Evolutionary conservation across 2,797 vertebrate genomes (phyloP).

Genomic region (Cephalopachus bancanus): DNA sequence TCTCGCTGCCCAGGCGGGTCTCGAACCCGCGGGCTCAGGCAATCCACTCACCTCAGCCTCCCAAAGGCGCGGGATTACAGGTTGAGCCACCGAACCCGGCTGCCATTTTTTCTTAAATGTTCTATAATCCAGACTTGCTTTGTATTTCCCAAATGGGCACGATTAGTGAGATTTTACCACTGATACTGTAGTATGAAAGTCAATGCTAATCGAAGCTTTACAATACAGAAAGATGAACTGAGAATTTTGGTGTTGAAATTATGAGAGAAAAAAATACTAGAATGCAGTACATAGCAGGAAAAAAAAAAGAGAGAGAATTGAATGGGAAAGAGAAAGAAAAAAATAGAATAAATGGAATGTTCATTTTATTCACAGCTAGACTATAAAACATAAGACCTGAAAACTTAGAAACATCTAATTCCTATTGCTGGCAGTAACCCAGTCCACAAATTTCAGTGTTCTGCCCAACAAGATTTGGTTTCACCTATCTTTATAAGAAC

Average conservation of each 20-base stretch:
- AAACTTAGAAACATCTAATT: neutral
- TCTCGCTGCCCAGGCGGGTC: too few relatives aligned
- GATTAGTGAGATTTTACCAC: constrained; percentile 42
- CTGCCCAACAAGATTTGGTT: neutral
- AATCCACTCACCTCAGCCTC: too few relatives aligned
- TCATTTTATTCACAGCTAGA: neutral
- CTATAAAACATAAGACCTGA: neutral
- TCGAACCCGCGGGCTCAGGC: too few relatives aligned
- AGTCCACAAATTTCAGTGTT: neutral
- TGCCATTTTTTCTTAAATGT: constrained; percentile 46
- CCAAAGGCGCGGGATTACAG: too few relatives aligned
- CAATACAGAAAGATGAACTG: neutral
- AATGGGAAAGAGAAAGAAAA: neutral
- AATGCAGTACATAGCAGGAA: neutral
- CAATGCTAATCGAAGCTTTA: constrained; percentile 31
- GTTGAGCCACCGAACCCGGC: too few relatives aligned
- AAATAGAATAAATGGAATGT: neutral
- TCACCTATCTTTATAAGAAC: neutral
- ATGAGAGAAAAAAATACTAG: neutral
- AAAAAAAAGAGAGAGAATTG: neutral
- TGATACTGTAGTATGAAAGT: constrained; percentile 21
- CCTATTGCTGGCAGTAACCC: neutral
- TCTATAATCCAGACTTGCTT: constrained; percentile 7
- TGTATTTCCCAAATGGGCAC: constrained; percentile 23
- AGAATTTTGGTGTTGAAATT: neutral